A percentile compares a stretch with the other conserved stretches of the same genome.
These are phyloP conservation scores for Pseudomugil tenellus DNA, from an alignment of 2,797 vertebrate genomes.

Conservation along the genomic window DNA sequence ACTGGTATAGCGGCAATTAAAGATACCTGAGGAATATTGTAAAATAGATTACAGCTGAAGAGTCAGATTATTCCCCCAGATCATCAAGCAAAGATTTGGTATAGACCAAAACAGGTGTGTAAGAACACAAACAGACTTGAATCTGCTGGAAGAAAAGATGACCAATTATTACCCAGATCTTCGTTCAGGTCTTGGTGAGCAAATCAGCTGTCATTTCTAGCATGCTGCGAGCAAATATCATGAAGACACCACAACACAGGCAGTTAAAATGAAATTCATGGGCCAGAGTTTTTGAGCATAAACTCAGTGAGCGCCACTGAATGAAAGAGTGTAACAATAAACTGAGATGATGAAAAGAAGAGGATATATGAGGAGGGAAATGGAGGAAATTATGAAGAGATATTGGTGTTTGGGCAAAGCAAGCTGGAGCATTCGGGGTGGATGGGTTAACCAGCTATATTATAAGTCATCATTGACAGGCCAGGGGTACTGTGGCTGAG, in stretches of 20 bases:
- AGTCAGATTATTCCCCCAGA: too few relatives aligned
- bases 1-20: background rate
- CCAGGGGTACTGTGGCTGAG: conserved; percentile 2
- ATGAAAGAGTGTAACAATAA: background rate
- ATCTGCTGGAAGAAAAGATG: background rate
- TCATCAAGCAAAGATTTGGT: conserved; percentile 4
- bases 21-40: conserved; percentile 5
- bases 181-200: background rate
- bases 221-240: background rate
- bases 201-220: background rate
- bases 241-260: background rate
- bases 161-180: background rate
- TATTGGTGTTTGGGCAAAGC: conserved; percentile 6
- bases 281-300: background rate
- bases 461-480: conserved; percentile 7
- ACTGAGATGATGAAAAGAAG: conserved; percentile 15
- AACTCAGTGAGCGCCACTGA: background rate
- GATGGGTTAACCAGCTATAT: conserved; percentile 24
- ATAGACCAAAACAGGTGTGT: conserved; percentile 7
- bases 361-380: background rate
- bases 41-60: background rate
- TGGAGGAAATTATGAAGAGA: conserved; percentile 18
- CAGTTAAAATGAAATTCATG: background rate
- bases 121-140: background rate
- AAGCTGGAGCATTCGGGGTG: background rate